These are phyloP conservation scores for Centropristis striata DNA, from an alignment of 2,113 vertebrate genomes.

Conservation along the genomic window DNA sequence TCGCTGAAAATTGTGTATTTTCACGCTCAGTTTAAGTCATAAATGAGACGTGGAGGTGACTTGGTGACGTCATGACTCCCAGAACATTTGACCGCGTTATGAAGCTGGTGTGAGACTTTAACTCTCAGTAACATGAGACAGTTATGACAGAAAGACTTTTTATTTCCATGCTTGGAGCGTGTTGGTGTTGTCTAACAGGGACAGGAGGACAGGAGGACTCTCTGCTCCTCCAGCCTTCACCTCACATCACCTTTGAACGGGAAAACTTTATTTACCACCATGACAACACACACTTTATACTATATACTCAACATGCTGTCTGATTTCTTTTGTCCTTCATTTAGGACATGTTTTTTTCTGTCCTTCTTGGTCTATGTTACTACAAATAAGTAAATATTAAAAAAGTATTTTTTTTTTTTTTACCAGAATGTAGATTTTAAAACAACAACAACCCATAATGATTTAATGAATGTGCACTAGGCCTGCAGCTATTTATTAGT, in stretches of 20 bases:
- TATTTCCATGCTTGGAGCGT: too few relatives aligned
- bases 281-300: background rate
- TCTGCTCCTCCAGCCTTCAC: background rate
- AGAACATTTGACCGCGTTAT: background rate
- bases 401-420: too few relatives aligned
- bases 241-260: background rate
- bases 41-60: too few relatives aligned
- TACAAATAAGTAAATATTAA: background rate
- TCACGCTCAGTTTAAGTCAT: too few relatives aligned
- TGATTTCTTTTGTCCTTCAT: background rate
- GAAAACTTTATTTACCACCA: slow-evolving; percentile 22
- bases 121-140: background rate
- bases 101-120: background rate
- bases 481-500: too few relatives aligned
- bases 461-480: too few relatives aligned
- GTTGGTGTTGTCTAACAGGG: background rate
- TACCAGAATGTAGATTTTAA: too few relatives aligned
- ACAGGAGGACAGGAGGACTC: background rate
- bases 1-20: too few relatives aligned
- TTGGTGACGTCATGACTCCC: background rate
- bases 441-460: too few relatives aligned
- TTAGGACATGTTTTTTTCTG: background rate
- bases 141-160: background rate
- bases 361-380: background rate
- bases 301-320: background rate